Evolutionary conservation across 2,888 invertebrate species (phyloP).

Genomic region (Drosophila nigritarsus): DNA sequence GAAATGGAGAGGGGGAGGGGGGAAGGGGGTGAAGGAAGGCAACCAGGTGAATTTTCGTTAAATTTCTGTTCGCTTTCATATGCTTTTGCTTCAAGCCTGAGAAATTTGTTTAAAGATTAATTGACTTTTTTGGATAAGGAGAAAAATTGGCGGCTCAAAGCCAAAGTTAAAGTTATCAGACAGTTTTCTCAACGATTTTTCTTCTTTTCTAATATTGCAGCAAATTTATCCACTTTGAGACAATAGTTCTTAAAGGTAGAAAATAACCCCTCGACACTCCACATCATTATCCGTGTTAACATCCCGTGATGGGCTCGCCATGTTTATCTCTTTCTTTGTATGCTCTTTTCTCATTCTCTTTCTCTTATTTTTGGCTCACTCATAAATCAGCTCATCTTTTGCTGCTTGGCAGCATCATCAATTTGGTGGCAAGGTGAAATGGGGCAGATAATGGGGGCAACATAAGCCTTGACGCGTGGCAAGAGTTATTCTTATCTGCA

Average conservation of each 20-base stretch:
- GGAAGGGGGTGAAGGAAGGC: neutral
- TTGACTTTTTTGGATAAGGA: conserved; percentile 13
- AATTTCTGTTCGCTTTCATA: conserved; percentile 26
- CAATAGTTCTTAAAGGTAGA: neutral
- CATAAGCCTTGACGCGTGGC: conserved; percentile 37
- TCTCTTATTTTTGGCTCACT: conserved; percentile 7
- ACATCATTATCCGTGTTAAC: neutral
- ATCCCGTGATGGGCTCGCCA: conserved; percentile 3
- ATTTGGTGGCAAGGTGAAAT: conserved; percentile 43
- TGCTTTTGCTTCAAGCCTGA: conserved; percentile 21
- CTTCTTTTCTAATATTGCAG: neutral
- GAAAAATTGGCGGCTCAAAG: neutral
- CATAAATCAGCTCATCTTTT: conserved; percentile 52
- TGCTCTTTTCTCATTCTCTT: neutral
- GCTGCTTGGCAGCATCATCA: conserved; percentile 38
- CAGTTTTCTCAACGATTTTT: neutral
- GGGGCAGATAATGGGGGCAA: neutral
- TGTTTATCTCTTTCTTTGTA: conserved; percentile 17
- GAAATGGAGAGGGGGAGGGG: neutral
- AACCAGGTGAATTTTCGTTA: conserved; percentile 23
- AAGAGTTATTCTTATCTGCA: conserved; percentile 23
- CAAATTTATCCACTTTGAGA: neutral
- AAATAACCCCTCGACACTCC: neutral
- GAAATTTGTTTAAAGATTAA: conserved; percentile 47
- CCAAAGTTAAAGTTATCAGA: neutral